Percentiles rank a stretch among this genome's conserved stretches.
These are phyloP conservation scores for Anolis sagrei DNA, from an alignment of 2,113 vertebrate genomes.

Conservation along the genomic window DNA sequence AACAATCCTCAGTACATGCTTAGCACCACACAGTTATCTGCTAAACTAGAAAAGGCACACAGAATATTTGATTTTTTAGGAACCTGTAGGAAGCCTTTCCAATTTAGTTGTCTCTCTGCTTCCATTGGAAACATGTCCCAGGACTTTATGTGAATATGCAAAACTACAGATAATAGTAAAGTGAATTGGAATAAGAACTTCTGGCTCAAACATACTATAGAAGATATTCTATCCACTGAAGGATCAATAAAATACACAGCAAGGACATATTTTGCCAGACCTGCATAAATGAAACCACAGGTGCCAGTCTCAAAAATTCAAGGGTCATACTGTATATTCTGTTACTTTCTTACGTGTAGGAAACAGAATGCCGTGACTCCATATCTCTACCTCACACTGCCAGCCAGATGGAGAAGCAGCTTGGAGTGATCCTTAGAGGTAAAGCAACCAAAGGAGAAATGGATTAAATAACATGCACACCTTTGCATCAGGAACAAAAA, in stretches of 20 bases:
- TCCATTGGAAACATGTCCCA: no score
- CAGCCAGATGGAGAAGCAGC: not conserved
- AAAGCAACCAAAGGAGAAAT: not conserved
- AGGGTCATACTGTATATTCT: not conserved
- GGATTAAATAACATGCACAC: not conserved
- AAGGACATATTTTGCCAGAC: no score
- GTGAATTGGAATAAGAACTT: no score
- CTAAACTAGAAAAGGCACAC: constrained; percentile 55
- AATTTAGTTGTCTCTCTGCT: not conserved
- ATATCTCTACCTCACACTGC: not conserved
- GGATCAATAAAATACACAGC: no score
- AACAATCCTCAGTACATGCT: constrained; percentile 24
- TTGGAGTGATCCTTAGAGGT: not conserved
- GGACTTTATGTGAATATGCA: no score
- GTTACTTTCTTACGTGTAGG: not conserved
- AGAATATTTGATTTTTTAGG: constrained; percentile 40
- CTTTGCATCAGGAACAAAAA: not conserved
- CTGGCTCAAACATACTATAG: no score
- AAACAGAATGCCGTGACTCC: not conserved
- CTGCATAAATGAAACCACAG: no score
- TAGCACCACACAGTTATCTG: constrained; percentile 59
- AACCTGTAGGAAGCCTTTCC: not conserved
- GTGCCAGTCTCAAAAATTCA: no score
- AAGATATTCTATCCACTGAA: no score
- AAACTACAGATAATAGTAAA: no score